Conservation (phyloP, 2,797 vertebrate species). For the Ptychobarbus kaznakovi region DNA sequence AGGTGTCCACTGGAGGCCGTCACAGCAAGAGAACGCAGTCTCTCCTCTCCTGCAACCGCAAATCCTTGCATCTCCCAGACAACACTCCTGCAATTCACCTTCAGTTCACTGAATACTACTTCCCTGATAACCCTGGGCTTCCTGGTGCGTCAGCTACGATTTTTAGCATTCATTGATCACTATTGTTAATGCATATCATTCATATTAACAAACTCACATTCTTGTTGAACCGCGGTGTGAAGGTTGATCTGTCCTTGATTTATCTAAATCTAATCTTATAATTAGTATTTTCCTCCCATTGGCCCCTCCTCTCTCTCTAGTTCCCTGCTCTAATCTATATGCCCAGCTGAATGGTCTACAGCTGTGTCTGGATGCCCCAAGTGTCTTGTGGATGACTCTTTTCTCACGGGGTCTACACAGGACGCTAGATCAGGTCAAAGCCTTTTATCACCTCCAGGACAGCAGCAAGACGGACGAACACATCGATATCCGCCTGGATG, state of each 20-base stretch:
- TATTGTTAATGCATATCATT: not conserved
- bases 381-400: slow-evolving; percentile 93
- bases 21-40: slow-evolving; percentile 91
- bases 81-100: slow-evolving; percentile 90
- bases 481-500: slow-evolving; percentile 88
- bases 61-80: slow-evolving; percentile 81
- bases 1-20: slow-evolving; percentile 94
- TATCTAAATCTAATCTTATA: not conserved
- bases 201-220: not conserved
- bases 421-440: slow-evolving; percentile 95
- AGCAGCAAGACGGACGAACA: slow-evolving; percentile 88
- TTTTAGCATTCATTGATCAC: not conserved
- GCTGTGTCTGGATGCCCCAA: slow-evolving; percentile 86
- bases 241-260: not conserved
- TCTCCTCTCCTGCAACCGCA: slow-evolving; percentile 91
- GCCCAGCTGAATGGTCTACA: slow-evolving; percentile 89
- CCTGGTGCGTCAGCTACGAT: slow-evolving; percentile 71
- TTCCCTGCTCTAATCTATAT: slow-evolving; percentile 93
- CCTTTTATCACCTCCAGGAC: slow-evolving; percentile 92
- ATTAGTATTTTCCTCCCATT: not conserved
- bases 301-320: slow-evolving; percentile 64
- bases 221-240: not conserved
- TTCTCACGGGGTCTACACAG: slow-evolving; percentile 91
- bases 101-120: slow-evolving; percentile 97
- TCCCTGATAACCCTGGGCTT: slow-evolving; percentile 87